Conservation (phyloP, 2,888 invertebrate genomes). For the Drosophila algonquin region DNA sequence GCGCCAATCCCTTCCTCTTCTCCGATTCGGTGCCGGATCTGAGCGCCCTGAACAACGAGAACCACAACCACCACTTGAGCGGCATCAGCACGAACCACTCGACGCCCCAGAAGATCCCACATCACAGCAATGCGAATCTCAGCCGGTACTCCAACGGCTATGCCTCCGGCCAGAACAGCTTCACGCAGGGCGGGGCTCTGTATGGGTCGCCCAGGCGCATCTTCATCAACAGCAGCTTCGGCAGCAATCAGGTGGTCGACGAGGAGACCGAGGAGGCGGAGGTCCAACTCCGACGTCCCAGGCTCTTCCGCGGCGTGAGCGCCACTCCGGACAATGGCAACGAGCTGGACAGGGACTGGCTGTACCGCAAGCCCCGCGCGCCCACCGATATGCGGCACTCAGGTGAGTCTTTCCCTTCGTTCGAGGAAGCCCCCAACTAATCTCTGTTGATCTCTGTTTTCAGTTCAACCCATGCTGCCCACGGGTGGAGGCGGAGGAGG, state of each 20-base stretch:
- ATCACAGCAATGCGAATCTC: constrained; percentile 79
- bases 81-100: constrained; percentile 83
- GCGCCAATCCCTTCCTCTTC: constrained; percentile 83
- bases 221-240: constrained; percentile 82
- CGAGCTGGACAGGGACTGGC: constrained; percentile 83
- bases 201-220: constrained; percentile 83
- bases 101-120: constrained; percentile 83
- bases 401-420: constrained; percentile 65
- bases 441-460: background rate
- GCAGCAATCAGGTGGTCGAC: constrained; percentile 82
- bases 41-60: constrained; percentile 83
- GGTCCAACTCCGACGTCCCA: constrained; percentile 82
- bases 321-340: constrained; percentile 82
- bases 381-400: constrained; percentile 84
- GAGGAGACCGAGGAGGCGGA: constrained; percentile 83
- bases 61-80: constrained; percentile 80
- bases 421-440: background rate
- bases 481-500: constrained; percentile 60
- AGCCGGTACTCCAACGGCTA: constrained; percentile 82
- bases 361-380: constrained; percentile 83
- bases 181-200: constrained; percentile 76
- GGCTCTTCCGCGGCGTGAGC: constrained; percentile 76
- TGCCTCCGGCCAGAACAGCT: constrained; percentile 81
- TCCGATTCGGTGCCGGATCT: constrained; percentile 84
- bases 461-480: constrained; percentile 85